Percentiles rank a stretch among this genome's conserved stretches.
These are phyloP conservation scores for Cyrtorhinus lividipennis DNA, from an alignment of 1,140 invertebrate species.

Conservation along the genomic window DNA sequence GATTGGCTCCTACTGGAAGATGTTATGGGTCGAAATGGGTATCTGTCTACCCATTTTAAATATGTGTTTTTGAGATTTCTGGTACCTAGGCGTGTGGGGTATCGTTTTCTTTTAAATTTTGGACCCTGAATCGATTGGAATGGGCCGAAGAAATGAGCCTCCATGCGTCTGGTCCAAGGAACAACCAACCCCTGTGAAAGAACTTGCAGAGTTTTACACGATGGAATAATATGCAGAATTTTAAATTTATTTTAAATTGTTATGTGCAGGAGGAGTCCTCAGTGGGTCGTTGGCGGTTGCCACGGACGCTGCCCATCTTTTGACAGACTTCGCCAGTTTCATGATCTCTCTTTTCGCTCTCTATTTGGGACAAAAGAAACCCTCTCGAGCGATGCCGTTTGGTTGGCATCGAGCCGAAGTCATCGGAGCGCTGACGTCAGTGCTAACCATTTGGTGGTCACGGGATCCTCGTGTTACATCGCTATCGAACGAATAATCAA, in stretches of 20 bases:
- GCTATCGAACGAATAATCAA: conserved; percentile 74
- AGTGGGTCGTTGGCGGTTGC: conserved; percentile 91
- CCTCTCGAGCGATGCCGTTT: conserved; percentile 62
- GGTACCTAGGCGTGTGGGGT: no score
- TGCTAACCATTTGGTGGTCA: conserved; percentile 95
- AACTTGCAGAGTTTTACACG: no score
- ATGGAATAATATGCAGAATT: no score
- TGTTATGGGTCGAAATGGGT: no score
- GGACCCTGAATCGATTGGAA: no score
- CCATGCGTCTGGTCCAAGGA: no score
- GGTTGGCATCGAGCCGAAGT: conserved; percentile 79
- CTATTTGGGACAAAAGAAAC: conserved; percentile 73
- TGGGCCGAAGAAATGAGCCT: no score
- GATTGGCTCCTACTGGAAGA: no score
- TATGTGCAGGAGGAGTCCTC: conserved; percentile 45
- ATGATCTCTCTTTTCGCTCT: conserved; percentile 92
- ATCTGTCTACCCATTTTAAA: no score
- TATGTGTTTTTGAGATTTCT: no score
- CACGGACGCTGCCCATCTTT: conserved; percentile 90
- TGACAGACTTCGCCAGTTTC: conserved; percentile 93
- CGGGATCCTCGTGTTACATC: conserved; percentile 84
- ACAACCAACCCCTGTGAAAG: no score
- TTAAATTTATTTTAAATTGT: background rate
- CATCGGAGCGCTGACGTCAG: conserved; percentile 87
- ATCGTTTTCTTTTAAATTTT: no score